Conservation (phyloP, 2,113 vertebrate genomes). For the Callipepla californica region DNA sequence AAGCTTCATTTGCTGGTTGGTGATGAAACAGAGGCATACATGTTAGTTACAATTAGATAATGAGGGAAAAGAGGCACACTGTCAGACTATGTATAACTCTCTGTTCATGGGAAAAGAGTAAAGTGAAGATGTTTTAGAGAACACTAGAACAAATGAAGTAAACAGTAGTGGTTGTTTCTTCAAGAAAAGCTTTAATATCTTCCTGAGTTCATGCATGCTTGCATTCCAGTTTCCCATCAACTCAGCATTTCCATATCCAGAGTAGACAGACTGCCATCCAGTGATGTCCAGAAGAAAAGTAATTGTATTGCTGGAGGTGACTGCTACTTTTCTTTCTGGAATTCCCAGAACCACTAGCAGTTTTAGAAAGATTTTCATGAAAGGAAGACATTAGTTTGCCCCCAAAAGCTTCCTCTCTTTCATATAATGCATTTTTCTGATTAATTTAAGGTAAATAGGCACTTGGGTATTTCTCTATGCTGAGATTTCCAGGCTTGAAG, state of each 20-base stretch:
- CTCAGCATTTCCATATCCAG: fast-evolving
- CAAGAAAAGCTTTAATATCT: neutral
- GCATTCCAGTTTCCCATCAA: fast-evolving
- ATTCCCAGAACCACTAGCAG: neutral
- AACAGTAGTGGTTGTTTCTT: neutral
- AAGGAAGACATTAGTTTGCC: neutral
- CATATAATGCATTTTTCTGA: neutral
- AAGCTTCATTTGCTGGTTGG: neutral
- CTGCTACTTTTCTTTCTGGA: neutral
- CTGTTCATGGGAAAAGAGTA: neutral
- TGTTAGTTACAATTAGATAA: neutral
- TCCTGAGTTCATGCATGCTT: fast-evolving
- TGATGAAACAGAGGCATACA: neutral
- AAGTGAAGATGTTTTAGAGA: neutral
- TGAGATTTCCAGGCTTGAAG: neutral
- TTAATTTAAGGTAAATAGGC: neutral
- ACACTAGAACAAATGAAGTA: neutral
- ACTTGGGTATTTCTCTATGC: neutral
- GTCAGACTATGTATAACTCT: fast-evolving
- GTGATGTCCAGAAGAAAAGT: neutral
- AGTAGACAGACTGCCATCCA: neutral
- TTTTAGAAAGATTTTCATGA: neutral
- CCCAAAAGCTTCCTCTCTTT: fast-evolving
- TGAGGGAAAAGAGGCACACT: neutral
- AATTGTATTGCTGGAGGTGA: neutral